Evolutionary conservation across 1,140 invertebrate species (phyloP), one percentile per base, ranked within the genome.

Genomic region (Bradysia coprophila): DNA sequence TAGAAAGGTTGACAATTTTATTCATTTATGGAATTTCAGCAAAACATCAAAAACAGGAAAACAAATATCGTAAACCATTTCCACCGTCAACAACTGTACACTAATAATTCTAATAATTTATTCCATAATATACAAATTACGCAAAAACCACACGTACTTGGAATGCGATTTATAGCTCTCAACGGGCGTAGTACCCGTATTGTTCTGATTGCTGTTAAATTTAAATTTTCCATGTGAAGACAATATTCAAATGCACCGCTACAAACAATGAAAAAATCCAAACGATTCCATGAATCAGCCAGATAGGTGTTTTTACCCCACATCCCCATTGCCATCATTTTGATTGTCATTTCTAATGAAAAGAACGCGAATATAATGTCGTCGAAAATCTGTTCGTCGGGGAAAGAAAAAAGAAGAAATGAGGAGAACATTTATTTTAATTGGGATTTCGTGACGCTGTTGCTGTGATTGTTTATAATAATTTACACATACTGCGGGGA

Each of bases 361-460:
- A 99, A 98, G 70, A 98, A 98, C 42, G 78, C 84, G 65, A 98
- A 98, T 62, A 99, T 98, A 51, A 93, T 83, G 65, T 99, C 90
- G 60, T 99, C 95, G 61, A 96, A 92, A 53, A 87, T 76, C 83
- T 92, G 69, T 2, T 73, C n/a, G n/a, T n/a, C n/a, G 73, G 41
- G n/a, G n/a, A n/a, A n/a, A n/a, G n/a, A n/a, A n/a, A n/a, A n/a
- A n/a, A n/a, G n/a, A n/a, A n/a, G n/a, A n/a, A n/a, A n/a, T n/a
- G n/a, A n/a, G n/a, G n/a, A 47, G 43, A 43, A 48, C 49, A n/a
- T n/a, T n/a, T n/a, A n/a, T n/a, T n/a, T n/a, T n/a, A n/a, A n/a
- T n/a, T n/a, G n/a, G n/a, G n/a, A n/a, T n/a, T n/a, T n/a, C n/a
- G n/a, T n/a, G n/a, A n/a, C n/a, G n/a, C n/a, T n/a, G n/a, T n/a